These are phyloP conservation scores for Edolisoma coerulescens DNA, from an alignment of 2,113 vertebrate species.

Conservation along the genomic window DNA sequence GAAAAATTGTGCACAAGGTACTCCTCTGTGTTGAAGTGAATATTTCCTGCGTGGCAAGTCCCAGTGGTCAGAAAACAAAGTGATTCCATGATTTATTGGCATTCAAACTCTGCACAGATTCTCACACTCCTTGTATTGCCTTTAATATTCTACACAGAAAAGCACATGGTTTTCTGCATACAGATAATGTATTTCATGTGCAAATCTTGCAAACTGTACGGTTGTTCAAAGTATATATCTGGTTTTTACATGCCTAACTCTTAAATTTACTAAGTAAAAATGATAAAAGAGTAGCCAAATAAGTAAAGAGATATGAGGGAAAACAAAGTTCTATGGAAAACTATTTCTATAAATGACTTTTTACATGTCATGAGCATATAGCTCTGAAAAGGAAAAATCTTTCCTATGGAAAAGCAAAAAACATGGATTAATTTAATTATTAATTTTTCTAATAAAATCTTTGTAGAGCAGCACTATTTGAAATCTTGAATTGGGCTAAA, in stretches of 20 bases:
- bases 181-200: neutral
- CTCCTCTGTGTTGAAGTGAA: neutral
- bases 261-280: neutral
- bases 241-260: neutral
- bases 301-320: neutral
- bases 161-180: constrained; percentile 3
- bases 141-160: constrained; percentile 38
- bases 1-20: neutral
- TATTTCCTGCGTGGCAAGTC: constrained; percentile 1
- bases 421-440: neutral
- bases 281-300: constrained; percentile 1
- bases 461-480: neutral
- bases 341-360: neutral
- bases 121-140: neutral
- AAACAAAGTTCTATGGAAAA: neutral
- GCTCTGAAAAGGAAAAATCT: neutral
- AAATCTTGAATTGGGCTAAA: neutral
- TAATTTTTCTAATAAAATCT: neutral
- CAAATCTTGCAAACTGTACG: neutral
- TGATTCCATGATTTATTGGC: constrained; percentile 52
- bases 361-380: neutral
- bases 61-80: constrained; percentile 9
- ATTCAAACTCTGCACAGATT: constrained; percentile 54
- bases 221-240: neutral
- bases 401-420: neutral